Base-by-base conservation (phyloP, 2,797 vertebrate species). In the Carapus acus region DNA sequence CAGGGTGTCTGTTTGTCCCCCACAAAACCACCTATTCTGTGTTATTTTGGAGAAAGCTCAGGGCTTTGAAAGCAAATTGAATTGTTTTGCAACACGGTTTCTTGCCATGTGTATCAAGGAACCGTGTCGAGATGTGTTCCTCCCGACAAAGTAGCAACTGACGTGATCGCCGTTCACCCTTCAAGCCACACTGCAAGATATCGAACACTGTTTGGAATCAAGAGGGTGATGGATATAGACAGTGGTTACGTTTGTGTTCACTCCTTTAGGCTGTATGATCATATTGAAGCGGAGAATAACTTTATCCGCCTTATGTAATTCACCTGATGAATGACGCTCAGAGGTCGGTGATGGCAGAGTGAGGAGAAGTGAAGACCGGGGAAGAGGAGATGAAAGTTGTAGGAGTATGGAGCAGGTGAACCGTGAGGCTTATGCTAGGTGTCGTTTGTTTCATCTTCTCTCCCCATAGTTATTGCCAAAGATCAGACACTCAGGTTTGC, bases 81-180 rank as follows among this genome's bases (percentile, higher is more conserved):
- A n/a, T n/a, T n/a, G n/a, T n/a, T n/a, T n/a, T n/a, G n/a, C n/a
- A n/a, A n/a, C n/a, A n/a, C n/a, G n/a, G 29, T 37, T 46, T 58
- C 16, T 50, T 15, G 50, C 3, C 45, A 38, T 60, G 62, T 65
- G 36, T 56, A 29, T 24, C 49, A 65, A 33, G 22, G 58, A 3
- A 53, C 31, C 31, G 4, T 15, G 14, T 27, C 6, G n/a, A n/a
- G n/a, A n/a, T n/a, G n/a, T n/a, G n/a, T 34, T 23, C 39, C 51
- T 22, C 29, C 60, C 54, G 61, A 41, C 36, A 24, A 54, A 44
- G 43, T 23, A 42, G 52, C 6, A 57, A 58, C 34, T 49, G 43
- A 20, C 73, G 50, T 23, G 11, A 62, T 73, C 43, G 21, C 31
- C 37, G 42, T 44, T 43, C 39, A 21, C 56, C 19, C 49, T 49